These are phyloP conservation scores for Diplazon laetatorius DNA, from an alignment of 2,888 invertebrate species.

Conservation along the genomic window DNA sequence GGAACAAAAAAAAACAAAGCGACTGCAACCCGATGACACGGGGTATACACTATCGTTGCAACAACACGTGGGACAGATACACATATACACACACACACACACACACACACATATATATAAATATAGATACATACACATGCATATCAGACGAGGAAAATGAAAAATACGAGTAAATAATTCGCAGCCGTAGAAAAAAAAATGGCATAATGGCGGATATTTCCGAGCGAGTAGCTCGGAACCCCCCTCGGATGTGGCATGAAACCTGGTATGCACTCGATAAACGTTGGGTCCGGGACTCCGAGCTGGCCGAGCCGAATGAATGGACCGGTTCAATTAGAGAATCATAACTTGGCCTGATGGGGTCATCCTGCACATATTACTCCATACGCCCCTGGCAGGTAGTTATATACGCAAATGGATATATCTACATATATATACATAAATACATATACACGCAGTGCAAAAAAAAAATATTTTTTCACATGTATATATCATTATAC, in stretches of 20 bases:
- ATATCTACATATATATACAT: neutral
- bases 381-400: constrained; percentile 70
- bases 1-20: neutral
- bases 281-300: constrained; percentile 74
- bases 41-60: too few relatives aligned
- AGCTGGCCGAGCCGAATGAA: constrained; percentile 76
- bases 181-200: constrained; percentile 7
- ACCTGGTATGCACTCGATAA: constrained; percentile 31
- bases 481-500: constrained; percentile 28
- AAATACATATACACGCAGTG: too few relatives aligned
- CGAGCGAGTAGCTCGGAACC: constrained; percentile 7
- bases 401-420: constrained; percentile 36
- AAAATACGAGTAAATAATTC: constrained; percentile 2
- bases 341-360: constrained; percentile 80
- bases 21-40: too few relatives aligned
- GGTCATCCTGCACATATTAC: constrained; percentile 79
- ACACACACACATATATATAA: too few relatives aligned
- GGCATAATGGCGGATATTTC: neutral
- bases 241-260: constrained; percentile 7
- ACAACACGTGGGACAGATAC: too few relatives aligned
- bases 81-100: too few relatives aligned
- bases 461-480: neutral
- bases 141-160: constrained; percentile 3
- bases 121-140: neutral
- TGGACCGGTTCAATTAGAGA: constrained; percentile 81